Conservation (phyloP, 2,888 invertebrate species). For the Lissonota sp. region DNA sequence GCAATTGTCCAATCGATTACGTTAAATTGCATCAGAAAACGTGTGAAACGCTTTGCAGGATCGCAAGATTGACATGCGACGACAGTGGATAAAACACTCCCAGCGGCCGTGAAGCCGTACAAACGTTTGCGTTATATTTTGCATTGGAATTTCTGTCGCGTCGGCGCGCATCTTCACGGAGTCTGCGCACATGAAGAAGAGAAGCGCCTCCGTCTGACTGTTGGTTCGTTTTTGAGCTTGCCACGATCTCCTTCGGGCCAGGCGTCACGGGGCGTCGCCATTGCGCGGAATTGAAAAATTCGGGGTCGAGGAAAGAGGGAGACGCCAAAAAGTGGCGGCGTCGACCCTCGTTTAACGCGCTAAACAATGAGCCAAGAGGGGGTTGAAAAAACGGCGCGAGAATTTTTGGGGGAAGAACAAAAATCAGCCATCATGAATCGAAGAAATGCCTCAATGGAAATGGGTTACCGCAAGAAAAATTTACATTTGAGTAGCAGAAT, state of each 20-base stretch:
- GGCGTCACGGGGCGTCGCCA: slow-evolving; percentile 80
- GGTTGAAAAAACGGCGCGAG: slow-evolving; percentile 8
- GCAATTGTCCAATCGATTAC: slow-evolving; percentile 2
- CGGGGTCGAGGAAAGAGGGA: slow-evolving; percentile 46
- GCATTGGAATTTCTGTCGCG: slow-evolving; percentile 60
- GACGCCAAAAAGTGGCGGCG: slow-evolving; percentile 59
- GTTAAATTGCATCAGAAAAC: slow-evolving; percentile 17
- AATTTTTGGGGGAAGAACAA: slow-evolving; percentile 57
- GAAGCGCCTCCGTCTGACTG: slow-evolving; percentile 67
- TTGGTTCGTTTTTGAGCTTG: slow-evolving; percentile 34
- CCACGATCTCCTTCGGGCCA: slow-evolving; percentile 63
- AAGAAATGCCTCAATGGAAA: neutral
- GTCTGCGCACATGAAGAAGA: slow-evolving; percentile 74
- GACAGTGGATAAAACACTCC: slow-evolving; percentile 60
- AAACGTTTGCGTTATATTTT: slow-evolving; percentile 52
- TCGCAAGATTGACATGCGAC: slow-evolving; percentile 33
- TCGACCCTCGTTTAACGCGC: slow-evolving; percentile 61
- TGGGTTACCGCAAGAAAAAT: neutral
- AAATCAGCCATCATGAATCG: neutral
- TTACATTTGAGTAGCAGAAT: neutral
- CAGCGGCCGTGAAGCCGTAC: slow-evolving; percentile 60
- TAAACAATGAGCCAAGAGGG: slow-evolving; percentile 19
- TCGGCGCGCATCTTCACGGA: slow-evolving; percentile 70
- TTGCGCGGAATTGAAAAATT: slow-evolving; percentile 74
- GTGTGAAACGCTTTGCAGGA: slow-evolving; percentile 36